A percentile compares a stretch with the other conserved stretches of the same genome.
These are phyloP conservation scores for Chrysochloris asiatica DNA, from an alignment of 2,113 vertebrate species.

Conservation along the genomic window DNA sequence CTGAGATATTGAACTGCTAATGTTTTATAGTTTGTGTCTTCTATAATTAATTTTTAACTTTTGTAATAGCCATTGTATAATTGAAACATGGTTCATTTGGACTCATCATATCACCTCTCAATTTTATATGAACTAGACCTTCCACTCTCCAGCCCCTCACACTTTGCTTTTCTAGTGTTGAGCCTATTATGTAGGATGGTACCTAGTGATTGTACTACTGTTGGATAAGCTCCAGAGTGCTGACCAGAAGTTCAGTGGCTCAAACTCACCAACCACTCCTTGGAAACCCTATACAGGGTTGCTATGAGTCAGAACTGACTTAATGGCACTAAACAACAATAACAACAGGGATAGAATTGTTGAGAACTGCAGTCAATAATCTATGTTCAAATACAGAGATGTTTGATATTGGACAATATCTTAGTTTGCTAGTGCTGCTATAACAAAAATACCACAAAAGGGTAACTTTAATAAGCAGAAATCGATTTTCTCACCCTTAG, in stretches of 20 bases:
- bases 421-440: too few relatives aligned
- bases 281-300: too few relatives aligned
- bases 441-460: too few relatives aligned
- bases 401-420: background rate
- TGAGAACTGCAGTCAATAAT: background rate
- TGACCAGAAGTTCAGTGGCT: too few relatives aligned
- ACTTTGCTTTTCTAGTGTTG: background rate
- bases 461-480: too few relatives aligned
- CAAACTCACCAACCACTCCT: too few relatives aligned
- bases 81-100: background rate
- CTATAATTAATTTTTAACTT: background rate
- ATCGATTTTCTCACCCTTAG: too few relatives aligned
- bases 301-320: too few relatives aligned
- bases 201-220: too few relatives aligned
- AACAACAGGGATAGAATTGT: background rate
- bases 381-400: background rate
- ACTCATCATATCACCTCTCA: background rate
- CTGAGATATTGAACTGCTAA: background rate
- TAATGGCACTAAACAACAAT: too few relatives aligned
- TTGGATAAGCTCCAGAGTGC: too few relatives aligned
- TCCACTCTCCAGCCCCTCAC: too few relatives aligned
- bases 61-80: background rate
- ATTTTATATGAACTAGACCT: background rate
- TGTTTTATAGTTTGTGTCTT: background rate
- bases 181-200: background rate